A percentile compares a stretch with the other conserved stretches of the same genome.
Evolutionary conservation across 1,140 invertebrate genomes (phyloP).

Genomic region (Mactra quadrangularis): DNA sequence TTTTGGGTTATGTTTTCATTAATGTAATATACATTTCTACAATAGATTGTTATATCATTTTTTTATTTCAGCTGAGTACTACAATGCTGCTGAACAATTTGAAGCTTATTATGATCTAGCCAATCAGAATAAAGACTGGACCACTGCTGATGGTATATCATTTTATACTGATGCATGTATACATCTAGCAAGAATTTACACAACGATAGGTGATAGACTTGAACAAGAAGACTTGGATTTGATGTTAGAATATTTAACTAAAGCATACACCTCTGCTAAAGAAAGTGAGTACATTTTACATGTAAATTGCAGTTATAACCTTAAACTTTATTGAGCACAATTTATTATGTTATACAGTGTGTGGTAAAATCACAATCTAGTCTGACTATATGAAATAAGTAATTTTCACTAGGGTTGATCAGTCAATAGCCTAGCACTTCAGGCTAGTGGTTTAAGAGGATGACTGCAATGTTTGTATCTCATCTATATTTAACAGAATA

Average conservation of each 20-base stretch:
- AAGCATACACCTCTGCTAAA: constrained; percentile 79
- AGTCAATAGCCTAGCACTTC: no score
- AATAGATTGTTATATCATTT: neutral
- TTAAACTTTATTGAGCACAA: no score
- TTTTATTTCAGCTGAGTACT: constrained; percentile 71
- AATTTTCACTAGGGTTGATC: no score
- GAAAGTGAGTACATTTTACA: constrained; percentile 78
- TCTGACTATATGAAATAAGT: no score
- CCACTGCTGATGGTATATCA: constrained; percentile 65
- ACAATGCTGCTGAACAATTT: constrained; percentile 80
- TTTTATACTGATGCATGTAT: constrained; percentile 79
- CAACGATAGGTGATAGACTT: constrained; percentile 71
- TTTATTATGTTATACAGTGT: no score
- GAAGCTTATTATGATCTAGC: constrained; percentile 79
- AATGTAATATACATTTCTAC: no score
- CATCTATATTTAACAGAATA: no score
- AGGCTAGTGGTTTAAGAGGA: no score
- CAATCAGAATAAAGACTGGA: constrained; percentile 73
- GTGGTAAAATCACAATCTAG: no score
- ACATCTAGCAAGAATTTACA: constrained; percentile 79
- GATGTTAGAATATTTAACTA: constrained; percentile 74
- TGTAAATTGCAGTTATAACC: no score
- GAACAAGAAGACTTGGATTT: constrained; percentile 65
- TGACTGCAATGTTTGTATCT: no score
- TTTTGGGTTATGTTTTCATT: no score